phyloP scores from a whole-genome alignment of 2,888 invertebrate genomes.

The Leptopilina myrica region DNA sequence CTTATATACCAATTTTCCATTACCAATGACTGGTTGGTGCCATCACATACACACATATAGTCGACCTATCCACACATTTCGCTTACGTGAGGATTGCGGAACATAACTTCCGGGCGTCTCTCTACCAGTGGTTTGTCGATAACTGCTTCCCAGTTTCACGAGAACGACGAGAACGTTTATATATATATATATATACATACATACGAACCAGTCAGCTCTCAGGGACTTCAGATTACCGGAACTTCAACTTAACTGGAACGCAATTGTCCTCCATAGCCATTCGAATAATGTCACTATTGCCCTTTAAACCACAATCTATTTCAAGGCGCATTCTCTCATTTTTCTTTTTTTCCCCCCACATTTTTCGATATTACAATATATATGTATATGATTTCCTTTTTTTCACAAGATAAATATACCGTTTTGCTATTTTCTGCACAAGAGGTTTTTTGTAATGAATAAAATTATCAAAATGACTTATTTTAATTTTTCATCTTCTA shows the following conservation, averaged over 20 bases:
- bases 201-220: conserved; percentile 29
- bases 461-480: too few relatives aligned
- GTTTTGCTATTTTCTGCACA: too few relatives aligned
- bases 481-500: too few relatives aligned
- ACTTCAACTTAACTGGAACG: conserved; percentile 29
- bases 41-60: conserved; percentile 20
- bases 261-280: conserved; percentile 29
- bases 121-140: conserved; percentile 55
- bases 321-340: not conserved
- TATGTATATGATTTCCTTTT: too few relatives aligned
- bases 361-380: not conserved
- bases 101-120: conserved; percentile 55
- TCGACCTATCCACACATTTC: conserved; percentile 50
- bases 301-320: conserved; percentile 11
- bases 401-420: not conserved
- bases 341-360: not conserved
- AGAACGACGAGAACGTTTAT: conserved; percentile 24
- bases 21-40: conserved; percentile 10
- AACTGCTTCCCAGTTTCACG: conserved; percentile 50
- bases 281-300: conserved; percentile 25
- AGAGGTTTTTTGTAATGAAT: too few relatives aligned
- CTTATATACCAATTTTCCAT: conserved; percentile 23
- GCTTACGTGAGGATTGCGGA: conserved; percentile 67
- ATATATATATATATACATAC: not conserved
- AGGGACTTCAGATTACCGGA: conserved; percentile 35